Percentiles rank a stretch among this genome's conserved stretches.
phyloP scores from a whole-genome alignment of 2,113 vertebrate genomes.

The Pycnonotus jocosus region DNA sequence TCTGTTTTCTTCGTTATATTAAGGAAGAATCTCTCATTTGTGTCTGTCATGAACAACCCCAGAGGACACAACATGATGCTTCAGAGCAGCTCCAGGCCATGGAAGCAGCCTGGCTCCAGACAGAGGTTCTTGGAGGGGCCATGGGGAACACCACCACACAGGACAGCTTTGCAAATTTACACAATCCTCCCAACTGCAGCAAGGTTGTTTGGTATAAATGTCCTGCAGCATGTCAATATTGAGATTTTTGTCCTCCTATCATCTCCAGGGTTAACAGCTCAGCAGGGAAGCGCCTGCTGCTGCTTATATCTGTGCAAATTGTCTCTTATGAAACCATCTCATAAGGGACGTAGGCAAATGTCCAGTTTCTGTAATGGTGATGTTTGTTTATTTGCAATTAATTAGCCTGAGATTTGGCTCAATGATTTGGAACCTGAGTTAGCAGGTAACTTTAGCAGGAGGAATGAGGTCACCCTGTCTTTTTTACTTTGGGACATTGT shows the following conservation, averaged over 20 bases:
- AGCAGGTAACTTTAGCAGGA: background rate
- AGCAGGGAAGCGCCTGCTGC: background rate
- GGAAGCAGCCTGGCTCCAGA: background rate
- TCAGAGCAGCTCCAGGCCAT: background rate
- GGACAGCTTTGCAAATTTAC: background rate
- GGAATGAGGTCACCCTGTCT: background rate
- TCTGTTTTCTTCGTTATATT: background rate
- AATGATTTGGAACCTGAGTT: background rate
- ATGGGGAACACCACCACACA: accelerated
- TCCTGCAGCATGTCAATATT: background rate
- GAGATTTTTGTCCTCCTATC: background rate
- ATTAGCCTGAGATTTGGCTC: background rate
- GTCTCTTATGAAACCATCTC: background rate
- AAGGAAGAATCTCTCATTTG: background rate
- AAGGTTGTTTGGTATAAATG: background rate
- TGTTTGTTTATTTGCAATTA: constrained; percentile 35
- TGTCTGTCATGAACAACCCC: background rate
- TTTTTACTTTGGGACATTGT: background rate
- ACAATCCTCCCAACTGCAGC: background rate
- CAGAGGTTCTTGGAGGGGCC: accelerated
- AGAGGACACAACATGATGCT: background rate
- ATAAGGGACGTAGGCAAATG: background rate
- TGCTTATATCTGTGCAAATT: background rate
- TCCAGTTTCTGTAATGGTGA: background rate
- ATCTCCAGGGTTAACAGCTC: background rate